Conservation (phyloP, 2,888 invertebrate genomes). For the Heteropelma amictum region DNA sequence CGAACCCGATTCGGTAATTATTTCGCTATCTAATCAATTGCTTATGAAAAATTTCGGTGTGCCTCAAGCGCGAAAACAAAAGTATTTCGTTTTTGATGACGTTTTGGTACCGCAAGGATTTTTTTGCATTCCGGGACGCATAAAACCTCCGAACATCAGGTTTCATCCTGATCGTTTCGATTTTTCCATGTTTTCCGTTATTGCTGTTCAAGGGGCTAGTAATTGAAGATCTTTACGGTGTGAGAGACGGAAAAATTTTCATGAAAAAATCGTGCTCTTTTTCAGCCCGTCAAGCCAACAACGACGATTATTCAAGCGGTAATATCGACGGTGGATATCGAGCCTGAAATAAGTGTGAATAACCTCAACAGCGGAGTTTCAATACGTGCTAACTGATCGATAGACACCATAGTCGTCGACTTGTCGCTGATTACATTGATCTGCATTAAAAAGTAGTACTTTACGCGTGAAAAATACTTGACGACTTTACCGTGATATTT, state of each 20-base stretch:
- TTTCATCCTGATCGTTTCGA: no score
- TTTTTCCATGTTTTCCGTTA: no score
- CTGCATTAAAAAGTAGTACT: slow-evolving; percentile 13
- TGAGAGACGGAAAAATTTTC: no score
- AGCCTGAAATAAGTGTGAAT: slow-evolving; percentile 53
- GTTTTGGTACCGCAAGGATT: no score
- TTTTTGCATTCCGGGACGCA: no score
- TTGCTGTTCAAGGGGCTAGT: no score
- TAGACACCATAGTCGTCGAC: neutral
- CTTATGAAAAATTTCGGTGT: no score
- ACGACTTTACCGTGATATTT: no score
- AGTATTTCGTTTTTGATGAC: no score
- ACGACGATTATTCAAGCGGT: slow-evolving; percentile 69
- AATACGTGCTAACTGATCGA: slow-evolving; percentile 69
- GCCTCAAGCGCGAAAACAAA: no score
- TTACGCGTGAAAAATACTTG: slow-evolving; percentile 26
- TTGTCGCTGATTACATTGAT: slow-evolving; percentile 19
- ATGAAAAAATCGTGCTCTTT: slow-evolving; percentile 2
- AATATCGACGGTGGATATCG: slow-evolving; percentile 71
- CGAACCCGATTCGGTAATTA: slow-evolving; percentile 64
- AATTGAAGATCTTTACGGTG: no score
- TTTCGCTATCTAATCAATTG: neutral
- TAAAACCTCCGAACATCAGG: no score
- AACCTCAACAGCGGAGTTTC: slow-evolving; percentile 58
- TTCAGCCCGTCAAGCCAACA: slow-evolving; percentile 44